A percentile compares a stretch with the other conserved stretches of the same genome.
These are phyloP conservation scores for Monochamus alternatus DNA, from an alignment of 2,888 invertebrate genomes.

Conservation along the genomic window DNA sequence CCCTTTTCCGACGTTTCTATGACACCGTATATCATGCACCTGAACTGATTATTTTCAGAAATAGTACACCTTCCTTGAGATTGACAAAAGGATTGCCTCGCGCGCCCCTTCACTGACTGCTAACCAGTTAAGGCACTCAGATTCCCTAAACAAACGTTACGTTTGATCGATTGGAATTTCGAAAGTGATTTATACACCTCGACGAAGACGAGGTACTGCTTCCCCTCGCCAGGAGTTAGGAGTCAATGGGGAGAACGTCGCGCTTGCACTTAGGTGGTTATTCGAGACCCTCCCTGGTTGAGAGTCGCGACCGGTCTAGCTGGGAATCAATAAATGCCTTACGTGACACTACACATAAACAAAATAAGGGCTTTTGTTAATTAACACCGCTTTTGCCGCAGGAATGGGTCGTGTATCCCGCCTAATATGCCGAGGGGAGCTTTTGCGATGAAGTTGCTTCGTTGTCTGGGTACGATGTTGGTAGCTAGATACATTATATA, in stretches of 20 bases:
- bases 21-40: too few relatives aligned
- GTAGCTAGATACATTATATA: too few relatives aligned
- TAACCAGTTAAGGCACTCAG: slow-evolving; percentile 15
- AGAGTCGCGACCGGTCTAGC: slow-evolving; percentile 1
- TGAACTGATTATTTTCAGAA: too few relatives aligned
- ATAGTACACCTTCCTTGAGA: too few relatives aligned
- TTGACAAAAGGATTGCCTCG: too few relatives aligned
- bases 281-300: slow-evolving; percentile 1
- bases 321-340: slow-evolving; percentile 15
- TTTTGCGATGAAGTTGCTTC: too few relatives aligned
- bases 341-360: slow-evolving; percentile 14
- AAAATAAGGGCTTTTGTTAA: slow-evolving; percentile 15
- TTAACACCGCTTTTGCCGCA: slow-evolving; percentile 4
- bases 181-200: slow-evolving; percentile 19
- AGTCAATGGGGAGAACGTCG: slow-evolving; percentile 3
- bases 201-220: not conserved
- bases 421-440: too few relatives aligned
- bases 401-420: too few relatives aligned
- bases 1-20: too few relatives aligned
- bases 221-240: not conserved
- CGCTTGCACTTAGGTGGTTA: slow-evolving; percentile 17
- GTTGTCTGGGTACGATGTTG: too few relatives aligned
- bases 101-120: not conserved
- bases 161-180: slow-evolving; percentile 20
- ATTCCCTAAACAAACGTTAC: not conserved